Evolutionary conservation across 2,113 vertebrate genomes (phyloP).

Genomic region (Lophotis ruficrista): DNA sequence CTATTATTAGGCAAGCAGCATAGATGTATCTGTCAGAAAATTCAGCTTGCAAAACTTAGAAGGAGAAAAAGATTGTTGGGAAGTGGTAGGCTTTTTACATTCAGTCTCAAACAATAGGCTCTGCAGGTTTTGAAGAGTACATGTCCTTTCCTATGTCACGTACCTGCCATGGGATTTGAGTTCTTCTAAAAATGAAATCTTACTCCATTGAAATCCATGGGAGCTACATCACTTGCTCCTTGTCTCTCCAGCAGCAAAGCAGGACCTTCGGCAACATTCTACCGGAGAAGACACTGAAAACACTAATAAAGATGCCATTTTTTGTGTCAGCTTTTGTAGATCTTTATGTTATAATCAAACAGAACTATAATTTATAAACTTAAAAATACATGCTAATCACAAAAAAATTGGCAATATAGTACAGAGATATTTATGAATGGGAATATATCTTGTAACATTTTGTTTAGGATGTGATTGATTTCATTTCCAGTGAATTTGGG

Average conservation of each 20-base stretch:
- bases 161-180: neutral
- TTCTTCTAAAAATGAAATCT: neutral
- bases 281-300: neutral
- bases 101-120: neutral
- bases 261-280: neutral
- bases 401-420: neutral
- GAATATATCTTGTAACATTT: neutral
- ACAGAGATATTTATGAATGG: neutral
- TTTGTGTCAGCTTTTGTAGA: neutral
- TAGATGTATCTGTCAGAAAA: conserved; percentile 16
- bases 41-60: neutral
- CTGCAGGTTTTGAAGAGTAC: neutral
- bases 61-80: neutral
- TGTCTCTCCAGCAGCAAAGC: neutral
- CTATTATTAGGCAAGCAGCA: conserved; percentile 21
- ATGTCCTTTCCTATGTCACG: neutral
- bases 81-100: neutral
- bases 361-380: neutral
- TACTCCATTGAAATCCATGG: neutral
- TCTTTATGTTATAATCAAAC: neutral
- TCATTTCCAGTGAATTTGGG: neutral
- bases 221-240: neutral
- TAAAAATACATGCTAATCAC: neutral
- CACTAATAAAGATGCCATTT: fast-evolving
- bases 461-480: neutral